Evolutionary conservation across 2,113 vertebrate genomes (phyloP), one percentile per base, ranked within the genome.

Genomic region (Sylvilagus bachmani): DNA sequence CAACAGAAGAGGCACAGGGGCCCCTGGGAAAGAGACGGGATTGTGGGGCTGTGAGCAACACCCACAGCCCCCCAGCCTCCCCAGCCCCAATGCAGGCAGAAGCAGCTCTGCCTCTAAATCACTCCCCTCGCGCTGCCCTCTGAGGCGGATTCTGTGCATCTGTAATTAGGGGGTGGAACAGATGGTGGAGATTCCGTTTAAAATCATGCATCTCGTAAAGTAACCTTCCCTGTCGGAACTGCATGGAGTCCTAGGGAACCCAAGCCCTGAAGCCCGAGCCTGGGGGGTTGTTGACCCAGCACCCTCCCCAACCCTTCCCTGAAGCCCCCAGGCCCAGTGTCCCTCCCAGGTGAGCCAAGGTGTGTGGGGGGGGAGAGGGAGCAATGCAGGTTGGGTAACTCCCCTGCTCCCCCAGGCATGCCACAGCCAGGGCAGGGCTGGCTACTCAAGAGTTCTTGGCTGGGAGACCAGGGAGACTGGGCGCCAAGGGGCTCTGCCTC

Each of bases 81-180:
- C 90, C 90, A 88, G 69, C 97, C 96, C 98, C 97, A 98, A 98
- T 96, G 98, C 98, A 79, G 95, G 96, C 73, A 91, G 98, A 96
- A 78, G 95, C 97, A 97, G 98, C 96, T 93, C 93, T 88, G 98
- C 98, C 98, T 98, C 98, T 98, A 98, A 98, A 98, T 98, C 98
- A 98, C 98, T 98, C 98, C 97, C 97, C 98, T 98, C 97, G 97
- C 90, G 97, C 98, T 98, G 92, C 98, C 98, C 98, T 98, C 98
- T 90, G 98, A 98, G 97, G 98, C 98, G 97, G 98, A 97, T 97
- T 98, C 97, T 97, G 97, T 98, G 98, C 98, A 98, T 98, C 98
- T 98, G 98, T 98, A 98, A 98, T 98, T 98, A 98, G 98, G 98
- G 98, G 98, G 98, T 98, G 98, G 98, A 98, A 98, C 98, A 98